These are phyloP conservation scores for Choreutis nemorana DNA, from an alignment of 2,888 invertebrate species.

Conservation along the genomic window DNA sequence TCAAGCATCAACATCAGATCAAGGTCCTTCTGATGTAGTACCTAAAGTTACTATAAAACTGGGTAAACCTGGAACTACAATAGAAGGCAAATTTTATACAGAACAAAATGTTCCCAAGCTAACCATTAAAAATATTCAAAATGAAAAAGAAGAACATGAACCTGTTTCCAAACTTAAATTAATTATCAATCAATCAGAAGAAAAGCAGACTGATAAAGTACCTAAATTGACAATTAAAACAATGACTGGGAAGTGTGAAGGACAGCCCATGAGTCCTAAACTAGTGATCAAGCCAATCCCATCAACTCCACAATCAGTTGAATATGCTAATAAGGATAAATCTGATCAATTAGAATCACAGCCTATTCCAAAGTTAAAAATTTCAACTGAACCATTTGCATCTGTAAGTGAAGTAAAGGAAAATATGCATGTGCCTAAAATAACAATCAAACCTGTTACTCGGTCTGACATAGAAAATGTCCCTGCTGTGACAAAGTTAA, in stretches of 20 bases:
- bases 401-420: constrained; percentile 34
- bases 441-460: constrained; percentile 63
- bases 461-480: constrained; percentile 41
- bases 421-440: constrained; percentile 60
- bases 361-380: constrained; percentile 31
- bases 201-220: constrained; percentile 38
- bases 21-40: constrained; percentile 37
- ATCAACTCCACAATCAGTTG: constrained; percentile 45
- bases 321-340: constrained; percentile 19
- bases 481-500: constrained; percentile 49
- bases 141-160: constrained; percentile 36
- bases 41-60: constrained; percentile 59
- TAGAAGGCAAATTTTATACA: constrained; percentile 52
- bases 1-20: constrained; percentile 49
- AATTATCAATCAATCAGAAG: constrained; percentile 43
- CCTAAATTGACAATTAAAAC: constrained; percentile 57
- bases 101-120: constrained; percentile 52
- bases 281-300: constrained; percentile 58
- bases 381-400: constrained; percentile 28
- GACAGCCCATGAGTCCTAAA: constrained; percentile 52
- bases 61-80: constrained; percentile 49
- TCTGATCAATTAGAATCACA: constrained; percentile 14
- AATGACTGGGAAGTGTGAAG: constrained; percentile 37
- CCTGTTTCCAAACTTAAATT: constrained; percentile 43
- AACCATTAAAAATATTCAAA: constrained; percentile 47